Percentiles rank a stretch among this genome's conserved stretches.
These are phyloP conservation scores for Bergia puertoricense DNA, from an alignment of 92 coral and sea anemone species.

Conservation along the genomic window DNA sequence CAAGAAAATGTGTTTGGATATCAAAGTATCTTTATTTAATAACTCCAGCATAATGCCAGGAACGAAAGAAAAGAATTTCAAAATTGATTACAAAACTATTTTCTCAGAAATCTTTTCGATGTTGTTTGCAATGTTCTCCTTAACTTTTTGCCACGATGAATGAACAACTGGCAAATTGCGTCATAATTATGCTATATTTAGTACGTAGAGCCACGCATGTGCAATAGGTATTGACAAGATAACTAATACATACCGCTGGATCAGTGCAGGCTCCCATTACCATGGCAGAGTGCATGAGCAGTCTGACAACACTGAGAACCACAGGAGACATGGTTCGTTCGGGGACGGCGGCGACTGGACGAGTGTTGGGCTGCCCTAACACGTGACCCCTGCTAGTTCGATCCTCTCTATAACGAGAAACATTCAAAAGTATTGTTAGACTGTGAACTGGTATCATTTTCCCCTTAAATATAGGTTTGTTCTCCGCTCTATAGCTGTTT, in stretches of 20 bases:
- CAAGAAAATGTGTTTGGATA: no score
- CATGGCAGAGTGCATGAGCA: slow-evolving; percentile 74
- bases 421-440: background rate
- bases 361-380: slow-evolving; percentile 65
- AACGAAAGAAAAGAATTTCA: no score
- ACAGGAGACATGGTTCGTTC: slow-evolving; percentile 69
- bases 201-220: no score
- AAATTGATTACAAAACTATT: no score
- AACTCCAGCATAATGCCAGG: no score
- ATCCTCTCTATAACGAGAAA: slow-evolving; percentile 57
- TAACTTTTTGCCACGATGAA: no score
- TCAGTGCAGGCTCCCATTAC: slow-evolving; percentile 63
- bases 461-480: background rate
- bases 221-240: no score
- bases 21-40: no score
- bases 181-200: no score
- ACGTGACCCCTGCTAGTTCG: slow-evolving; percentile 80
- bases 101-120: no score
- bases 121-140: no score
- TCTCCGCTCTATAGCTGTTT: background rate
- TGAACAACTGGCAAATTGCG: no score
- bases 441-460: background rate
- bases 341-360: slow-evolving; percentile 51
- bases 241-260: slow-evolving; percentile 44
- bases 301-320: slow-evolving; percentile 59